Evolutionary conservation across 2,113 vertebrate genomes (phyloP).

Genomic region (Myiagra hebetior): DNA sequence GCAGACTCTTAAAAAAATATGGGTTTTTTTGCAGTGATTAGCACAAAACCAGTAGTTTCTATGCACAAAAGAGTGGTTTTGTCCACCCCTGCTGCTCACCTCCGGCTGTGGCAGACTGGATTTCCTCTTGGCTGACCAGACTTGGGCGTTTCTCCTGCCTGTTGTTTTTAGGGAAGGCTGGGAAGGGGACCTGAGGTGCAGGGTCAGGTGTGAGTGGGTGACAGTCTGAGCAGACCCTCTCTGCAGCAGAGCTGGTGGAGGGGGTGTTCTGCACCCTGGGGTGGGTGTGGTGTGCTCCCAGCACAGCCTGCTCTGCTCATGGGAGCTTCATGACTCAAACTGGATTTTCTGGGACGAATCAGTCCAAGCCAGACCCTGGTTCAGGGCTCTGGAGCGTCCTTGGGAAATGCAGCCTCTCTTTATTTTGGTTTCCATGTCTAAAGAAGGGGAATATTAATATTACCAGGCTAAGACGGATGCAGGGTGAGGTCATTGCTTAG

Average conservation of each 20-base stretch:
- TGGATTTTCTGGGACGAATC: not conserved
- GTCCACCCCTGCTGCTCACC: not conserved
- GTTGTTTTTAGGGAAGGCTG: not conserved
- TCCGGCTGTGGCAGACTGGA: not conserved
- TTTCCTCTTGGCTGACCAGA: not conserved
- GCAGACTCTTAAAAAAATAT: not conserved
- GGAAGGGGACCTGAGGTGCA: not conserved
- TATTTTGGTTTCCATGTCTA: constrained; percentile 16
- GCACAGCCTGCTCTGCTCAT: not conserved
- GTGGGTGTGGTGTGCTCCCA: not conserved
- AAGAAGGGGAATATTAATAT: constrained; percentile 22
- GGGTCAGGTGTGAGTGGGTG: not conserved
- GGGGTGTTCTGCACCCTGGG: not conserved
- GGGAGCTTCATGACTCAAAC: not conserved
- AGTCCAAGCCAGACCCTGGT: not conserved
- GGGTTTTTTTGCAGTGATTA: not conserved
- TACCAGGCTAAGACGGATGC: not conserved
- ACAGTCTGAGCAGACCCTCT: not conserved
- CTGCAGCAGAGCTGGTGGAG: not conserved
- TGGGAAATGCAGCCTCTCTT: not conserved
- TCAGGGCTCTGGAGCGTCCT: not conserved
- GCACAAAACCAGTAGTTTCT: not conserved
- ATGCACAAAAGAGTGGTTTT: not conserved
- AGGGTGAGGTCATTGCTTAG: constrained; percentile 16
- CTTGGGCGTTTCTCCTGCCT: not conserved